These are phyloP conservation scores for Pristiophorus japonicus DNA, from an alignment of 2,113 vertebrate species.

Conservation along the genomic window DNA sequence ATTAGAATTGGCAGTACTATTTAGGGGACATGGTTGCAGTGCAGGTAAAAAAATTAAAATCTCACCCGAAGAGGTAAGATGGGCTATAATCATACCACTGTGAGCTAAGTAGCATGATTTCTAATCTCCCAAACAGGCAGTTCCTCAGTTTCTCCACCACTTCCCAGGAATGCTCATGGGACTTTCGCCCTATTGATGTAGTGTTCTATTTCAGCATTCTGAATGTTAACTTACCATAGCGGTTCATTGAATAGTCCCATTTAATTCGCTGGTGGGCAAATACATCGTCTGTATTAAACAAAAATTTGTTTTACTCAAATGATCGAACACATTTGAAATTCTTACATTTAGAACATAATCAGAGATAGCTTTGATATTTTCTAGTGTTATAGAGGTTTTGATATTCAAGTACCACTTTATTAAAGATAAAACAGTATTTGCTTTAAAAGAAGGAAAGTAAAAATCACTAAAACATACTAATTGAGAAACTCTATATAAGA, in stretches of 20 bases:
- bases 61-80: too few species aligned
- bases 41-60: too few species aligned
- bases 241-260: not conserved
- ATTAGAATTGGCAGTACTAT: not conserved
- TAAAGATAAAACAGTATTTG: not conserved
- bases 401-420: not conserved
- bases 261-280: not conserved
- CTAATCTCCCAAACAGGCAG: too few species aligned
- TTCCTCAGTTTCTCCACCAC: too few species aligned
- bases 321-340: not conserved
- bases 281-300: not conserved
- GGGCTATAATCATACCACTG: not conserved
- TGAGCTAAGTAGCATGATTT: too few species aligned
- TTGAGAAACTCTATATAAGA: not conserved
- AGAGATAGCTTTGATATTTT: not conserved
- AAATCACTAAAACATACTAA: not conserved
- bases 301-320: not conserved
- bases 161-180: not conserved
- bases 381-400: not conserved
- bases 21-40: too few species aligned
- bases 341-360: not conserved
- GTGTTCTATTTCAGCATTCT: not conserved
- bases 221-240: conserved; percentile 16
- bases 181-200: not conserved
- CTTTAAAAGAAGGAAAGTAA: not conserved